phyloP scores from a whole-genome alignment of 2,888 invertebrate genomes.

The Nymphalis polychloros region DNA sequence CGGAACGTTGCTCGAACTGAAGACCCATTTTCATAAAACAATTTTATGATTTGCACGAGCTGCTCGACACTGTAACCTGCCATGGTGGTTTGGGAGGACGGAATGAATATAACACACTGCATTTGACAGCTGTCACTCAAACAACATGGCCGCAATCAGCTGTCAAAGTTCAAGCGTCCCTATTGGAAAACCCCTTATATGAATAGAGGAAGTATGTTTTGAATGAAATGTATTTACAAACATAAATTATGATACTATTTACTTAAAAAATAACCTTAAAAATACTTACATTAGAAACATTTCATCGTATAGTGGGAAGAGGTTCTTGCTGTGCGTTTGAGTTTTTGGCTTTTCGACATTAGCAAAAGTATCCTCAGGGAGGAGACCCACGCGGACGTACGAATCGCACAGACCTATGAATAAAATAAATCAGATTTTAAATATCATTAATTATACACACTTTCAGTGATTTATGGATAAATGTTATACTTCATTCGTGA shows the following conservation, averaged over 20 bases:
- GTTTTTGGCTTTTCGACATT: slow-evolving; percentile 91
- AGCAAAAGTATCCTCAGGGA: slow-evolving; percentile 92
- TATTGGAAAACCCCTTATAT: no score
- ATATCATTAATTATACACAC: background rate
- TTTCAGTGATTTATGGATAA: slow-evolving; percentile 8
- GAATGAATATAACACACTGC: no score
- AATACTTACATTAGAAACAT: slow-evolving; percentile 93
- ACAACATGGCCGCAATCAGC: no score
- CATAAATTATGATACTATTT: background rate
- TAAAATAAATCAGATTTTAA: slow-evolving; percentile 15
- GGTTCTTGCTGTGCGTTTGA: slow-evolving; percentile 94
- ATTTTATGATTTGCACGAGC: no score
- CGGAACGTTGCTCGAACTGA: no score
- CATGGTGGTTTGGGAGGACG: no score
- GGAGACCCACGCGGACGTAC: slow-evolving; percentile 92
- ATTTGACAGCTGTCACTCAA: no score
- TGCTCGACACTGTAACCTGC: no score
- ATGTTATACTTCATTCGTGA: background rate
- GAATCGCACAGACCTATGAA: slow-evolving; percentile 92
- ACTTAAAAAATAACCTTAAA: background rate
- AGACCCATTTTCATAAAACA: no score
- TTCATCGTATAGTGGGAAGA: slow-evolving; percentile 97
- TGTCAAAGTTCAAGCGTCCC: no score
- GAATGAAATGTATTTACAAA: no score
- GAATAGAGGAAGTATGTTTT: no score